A percentile compares a stretch with the other conserved stretches of the same genome.
Evolutionary conservation across 2,797 vertebrate genomes (phyloP).

Genomic region (Potorous gilbertii): DNA sequence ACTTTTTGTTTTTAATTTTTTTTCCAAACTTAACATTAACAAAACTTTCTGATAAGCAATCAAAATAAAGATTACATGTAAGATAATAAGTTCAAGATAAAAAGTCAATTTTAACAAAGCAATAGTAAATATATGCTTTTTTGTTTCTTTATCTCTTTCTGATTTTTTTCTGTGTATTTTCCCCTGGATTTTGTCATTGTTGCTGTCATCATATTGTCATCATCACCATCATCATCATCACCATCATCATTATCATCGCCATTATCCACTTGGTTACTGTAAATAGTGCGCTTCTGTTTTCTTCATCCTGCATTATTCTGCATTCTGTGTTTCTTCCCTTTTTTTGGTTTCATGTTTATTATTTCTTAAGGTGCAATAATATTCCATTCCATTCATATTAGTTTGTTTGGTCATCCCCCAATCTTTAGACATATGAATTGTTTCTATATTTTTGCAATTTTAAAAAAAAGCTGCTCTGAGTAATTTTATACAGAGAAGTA

Average conservation of each 20-base stretch:
- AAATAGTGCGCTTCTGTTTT: background rate
- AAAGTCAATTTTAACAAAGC: background rate
- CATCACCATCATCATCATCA: background rate
- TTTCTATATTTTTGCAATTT: background rate
- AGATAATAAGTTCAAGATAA: background rate
- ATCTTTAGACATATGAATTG: background rate
- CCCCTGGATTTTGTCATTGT: background rate
- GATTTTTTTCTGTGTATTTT: background rate
- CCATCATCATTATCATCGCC: no score
- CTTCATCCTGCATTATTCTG: background rate
- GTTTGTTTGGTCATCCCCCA: background rate
- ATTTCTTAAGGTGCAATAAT: background rate
- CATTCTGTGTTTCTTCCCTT: background rate
- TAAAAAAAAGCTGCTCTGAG: background rate
- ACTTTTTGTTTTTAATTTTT: background rate
- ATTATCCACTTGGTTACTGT: background rate
- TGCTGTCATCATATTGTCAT: background rate
- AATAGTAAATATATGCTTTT: background rate
- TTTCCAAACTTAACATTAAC: background rate
- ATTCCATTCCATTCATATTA: background rate
- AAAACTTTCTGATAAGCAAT: background rate
- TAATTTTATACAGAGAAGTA: background rate
- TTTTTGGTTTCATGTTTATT: background rate
- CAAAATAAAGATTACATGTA: background rate
- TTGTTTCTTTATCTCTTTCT: background rate